Evolutionary conservation across 2,113 vertebrate genomes (phyloP).

Genomic region (Falco punctatus): DNA sequence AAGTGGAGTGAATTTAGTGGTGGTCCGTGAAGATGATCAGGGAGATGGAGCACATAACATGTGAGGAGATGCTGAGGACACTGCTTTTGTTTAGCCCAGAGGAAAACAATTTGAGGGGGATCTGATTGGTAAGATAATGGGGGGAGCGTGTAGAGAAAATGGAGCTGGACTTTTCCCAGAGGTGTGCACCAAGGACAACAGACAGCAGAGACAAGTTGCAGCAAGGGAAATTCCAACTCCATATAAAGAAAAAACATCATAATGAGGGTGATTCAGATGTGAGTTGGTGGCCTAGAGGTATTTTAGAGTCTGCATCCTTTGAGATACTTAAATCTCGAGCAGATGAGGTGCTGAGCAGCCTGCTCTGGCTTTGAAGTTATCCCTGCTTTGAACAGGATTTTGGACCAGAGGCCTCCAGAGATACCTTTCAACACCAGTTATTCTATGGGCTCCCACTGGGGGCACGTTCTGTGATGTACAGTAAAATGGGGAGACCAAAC

Average conservation of each 20-base stretch:
- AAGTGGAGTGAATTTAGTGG: background rate
- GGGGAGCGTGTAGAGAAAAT: background rate
- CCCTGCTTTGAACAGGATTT: background rate
- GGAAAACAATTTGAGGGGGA: background rate
- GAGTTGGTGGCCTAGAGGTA: background rate
- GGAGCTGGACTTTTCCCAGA: background rate
- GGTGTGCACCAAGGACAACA: background rate
- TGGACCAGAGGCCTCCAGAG: background rate
- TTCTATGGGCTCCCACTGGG: background rate
- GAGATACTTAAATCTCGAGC: background rate
- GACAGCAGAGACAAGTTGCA: background rate
- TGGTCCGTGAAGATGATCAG: background rate
- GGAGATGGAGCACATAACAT: background rate
- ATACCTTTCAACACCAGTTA: background rate
- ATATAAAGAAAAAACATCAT: background rate
- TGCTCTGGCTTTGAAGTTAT: background rate
- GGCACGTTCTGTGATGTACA: background rate
- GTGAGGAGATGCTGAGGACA: background rate
- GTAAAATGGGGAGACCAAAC: background rate
- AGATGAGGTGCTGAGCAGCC: background rate
- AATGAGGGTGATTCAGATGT: background rate
- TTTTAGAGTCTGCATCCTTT: background rate
- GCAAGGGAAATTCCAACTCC: background rate
- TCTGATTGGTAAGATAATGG: background rate
- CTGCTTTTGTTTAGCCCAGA: background rate